Percentiles rank a stretch among this genome's conserved stretches.
phyloP scores from a whole-genome alignment of 2,113 vertebrate genomes.

The Chlamydotis undulata region DNA sequence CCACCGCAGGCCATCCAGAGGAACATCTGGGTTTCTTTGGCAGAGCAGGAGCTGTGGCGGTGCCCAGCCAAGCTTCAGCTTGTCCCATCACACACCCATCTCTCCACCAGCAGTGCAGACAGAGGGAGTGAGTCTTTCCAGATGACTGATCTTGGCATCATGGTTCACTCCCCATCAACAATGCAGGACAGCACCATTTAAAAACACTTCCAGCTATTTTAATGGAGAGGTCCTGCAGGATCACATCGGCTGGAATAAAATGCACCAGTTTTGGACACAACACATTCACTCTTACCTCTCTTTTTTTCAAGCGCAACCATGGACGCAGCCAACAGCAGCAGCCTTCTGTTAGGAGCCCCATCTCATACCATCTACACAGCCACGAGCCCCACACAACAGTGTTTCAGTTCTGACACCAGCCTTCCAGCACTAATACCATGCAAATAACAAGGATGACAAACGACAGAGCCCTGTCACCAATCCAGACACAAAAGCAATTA shows the following conservation, averaged over 20 bases:
- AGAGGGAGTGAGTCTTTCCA: background rate
- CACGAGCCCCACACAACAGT: background rate
- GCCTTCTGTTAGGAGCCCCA: background rate
- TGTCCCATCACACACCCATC: background rate
- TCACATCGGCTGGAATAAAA: background rate
- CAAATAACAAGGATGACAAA: conserved; percentile 6
- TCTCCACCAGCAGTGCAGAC: background rate
- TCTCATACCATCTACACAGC: background rate
- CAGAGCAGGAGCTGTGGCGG: background rate
- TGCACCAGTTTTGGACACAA: background rate
- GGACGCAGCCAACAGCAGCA: background rate
- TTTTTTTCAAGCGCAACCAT: background rate
- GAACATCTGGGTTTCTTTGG: background rate
- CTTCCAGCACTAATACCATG: background rate
- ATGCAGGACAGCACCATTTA: background rate
- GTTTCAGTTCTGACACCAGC: background rate
- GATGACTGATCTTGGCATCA: no score
- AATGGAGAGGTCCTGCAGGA: background rate
- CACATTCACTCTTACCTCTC: background rate
- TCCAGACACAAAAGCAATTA: conserved; percentile 29
- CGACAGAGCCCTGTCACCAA: background rate
- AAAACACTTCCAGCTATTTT: background rate
- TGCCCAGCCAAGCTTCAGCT: background rate
- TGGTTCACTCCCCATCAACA: background rate
- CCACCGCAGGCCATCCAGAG: background rate